phyloP scores from a whole-genome alignment of 64 coral and sea anemone species.

The Dendronephthya gigantea region DNA sequence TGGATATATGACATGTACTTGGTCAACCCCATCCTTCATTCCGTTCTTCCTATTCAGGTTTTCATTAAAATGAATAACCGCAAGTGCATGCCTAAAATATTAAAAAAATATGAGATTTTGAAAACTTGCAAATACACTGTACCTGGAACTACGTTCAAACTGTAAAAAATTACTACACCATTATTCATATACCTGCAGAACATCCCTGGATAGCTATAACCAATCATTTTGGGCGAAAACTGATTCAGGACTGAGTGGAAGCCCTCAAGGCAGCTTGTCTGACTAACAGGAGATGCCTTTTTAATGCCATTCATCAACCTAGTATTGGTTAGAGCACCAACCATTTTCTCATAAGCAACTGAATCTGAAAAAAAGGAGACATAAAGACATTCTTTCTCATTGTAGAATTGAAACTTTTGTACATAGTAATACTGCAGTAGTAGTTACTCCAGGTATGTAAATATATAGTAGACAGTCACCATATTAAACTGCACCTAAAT shows the following conservation, averaged over 20 bases:
- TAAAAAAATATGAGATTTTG: neutral
- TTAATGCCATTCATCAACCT: neutral
- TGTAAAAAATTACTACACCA: too few species aligned
- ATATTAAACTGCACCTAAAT: too few species aligned
- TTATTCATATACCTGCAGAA: neutral
- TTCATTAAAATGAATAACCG: neutral
- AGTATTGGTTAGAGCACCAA: neutral
- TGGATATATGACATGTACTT: neutral
- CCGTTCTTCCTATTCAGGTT: neutral
- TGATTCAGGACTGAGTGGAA: too few species aligned
- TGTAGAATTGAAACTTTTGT: neutral
- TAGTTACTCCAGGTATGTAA: too few species aligned
- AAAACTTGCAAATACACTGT: neutral
- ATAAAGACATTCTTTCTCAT: too few species aligned
- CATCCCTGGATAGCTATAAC: too few species aligned
- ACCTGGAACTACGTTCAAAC: too few species aligned
- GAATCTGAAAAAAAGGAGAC: neutral
- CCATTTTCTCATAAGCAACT: neutral
- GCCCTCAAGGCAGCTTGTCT: neutral
- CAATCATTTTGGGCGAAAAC: too few species aligned
- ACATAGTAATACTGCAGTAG: neutral
- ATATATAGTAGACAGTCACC: too few species aligned
- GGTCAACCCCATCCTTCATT: neutral
- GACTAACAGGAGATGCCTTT: neutral
- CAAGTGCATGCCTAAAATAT: too few species aligned